phyloP scores from a whole-genome alignment of 2,797 vertebrate species.

The Telmatherina bonti region DNA sequence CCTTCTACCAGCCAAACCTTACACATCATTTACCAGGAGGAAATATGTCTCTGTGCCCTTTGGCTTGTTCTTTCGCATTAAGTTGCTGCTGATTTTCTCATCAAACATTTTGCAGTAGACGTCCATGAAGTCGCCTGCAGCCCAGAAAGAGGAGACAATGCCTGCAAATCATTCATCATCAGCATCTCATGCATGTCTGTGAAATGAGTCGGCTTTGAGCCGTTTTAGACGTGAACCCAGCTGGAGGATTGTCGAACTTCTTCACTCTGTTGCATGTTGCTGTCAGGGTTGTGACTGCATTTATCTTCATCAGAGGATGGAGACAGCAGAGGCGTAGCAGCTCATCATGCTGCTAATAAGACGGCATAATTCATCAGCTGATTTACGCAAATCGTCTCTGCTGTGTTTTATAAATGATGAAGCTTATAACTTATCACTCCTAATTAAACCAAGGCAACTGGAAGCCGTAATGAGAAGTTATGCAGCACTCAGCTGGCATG shows the following conservation, averaged over 20 bases:
- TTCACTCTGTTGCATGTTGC: conserved; percentile 30
- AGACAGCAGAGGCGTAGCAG: conserved; percentile 6
- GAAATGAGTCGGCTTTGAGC: conserved; percentile 3
- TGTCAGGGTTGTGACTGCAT: conserved; percentile 34
- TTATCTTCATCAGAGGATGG: conserved; percentile 28
- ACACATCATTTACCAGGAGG: not conserved
- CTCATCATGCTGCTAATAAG: conserved; percentile 20
- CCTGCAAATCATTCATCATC: conserved; percentile 40
- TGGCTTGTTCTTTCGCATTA: conserved; percentile 34
- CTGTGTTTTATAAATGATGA: conserved; percentile 14
- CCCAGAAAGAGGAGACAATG: conserved; percentile 12
- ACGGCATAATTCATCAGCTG: conserved; percentile 8
- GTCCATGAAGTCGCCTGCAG: conserved; percentile 24
- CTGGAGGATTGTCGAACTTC: conserved; percentile 30
- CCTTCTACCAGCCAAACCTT: too few species aligned
- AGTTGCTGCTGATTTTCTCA: conserved; percentile 34
- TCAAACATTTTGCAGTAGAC: conserved; percentile 47
- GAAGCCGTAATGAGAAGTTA: conserved; percentile 3
- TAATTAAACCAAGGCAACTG: conserved; percentile 19
- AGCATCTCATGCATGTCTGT: conserved; percentile 21
- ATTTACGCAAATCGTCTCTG: conserved; percentile 5
- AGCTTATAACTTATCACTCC: not conserved
- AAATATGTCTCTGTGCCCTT: conserved; percentile 4
- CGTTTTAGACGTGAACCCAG: conserved; percentile 8
- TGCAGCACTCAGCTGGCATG: conserved; percentile 21